A percentile compares a stretch with the other conserved stretches of the same genome.
These are phyloP conservation scores for Yponomeuta evonymella DNA, from an alignment of 2,888 invertebrate genomes.

Conservation along the genomic window DNA sequence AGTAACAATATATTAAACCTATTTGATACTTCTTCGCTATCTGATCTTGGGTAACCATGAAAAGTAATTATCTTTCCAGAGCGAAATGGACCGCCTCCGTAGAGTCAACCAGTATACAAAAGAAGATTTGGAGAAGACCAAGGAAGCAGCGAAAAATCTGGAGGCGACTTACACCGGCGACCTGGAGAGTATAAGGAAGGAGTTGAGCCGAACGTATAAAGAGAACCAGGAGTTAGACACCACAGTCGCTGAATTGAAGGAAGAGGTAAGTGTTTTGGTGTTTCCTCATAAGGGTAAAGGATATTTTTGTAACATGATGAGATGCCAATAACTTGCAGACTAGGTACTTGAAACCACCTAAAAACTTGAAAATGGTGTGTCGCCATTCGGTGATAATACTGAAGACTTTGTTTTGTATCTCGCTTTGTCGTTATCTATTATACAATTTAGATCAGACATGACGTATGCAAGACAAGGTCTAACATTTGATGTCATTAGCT, in stretches of 20 bases:
- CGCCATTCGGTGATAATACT: too few relatives aligned
- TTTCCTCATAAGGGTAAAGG: neutral
- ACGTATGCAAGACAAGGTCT: neutral
- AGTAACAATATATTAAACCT: too few relatives aligned
- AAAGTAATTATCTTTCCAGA: conserved; percentile 35
- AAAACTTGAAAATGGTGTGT: neutral
- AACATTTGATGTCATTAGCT: neutral
- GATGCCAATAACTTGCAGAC: neutral
- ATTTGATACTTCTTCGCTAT: too few relatives aligned
- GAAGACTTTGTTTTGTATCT: neutral
- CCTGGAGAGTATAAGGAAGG: conserved; percentile 66
- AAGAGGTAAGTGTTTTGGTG: conserved; percentile 71
- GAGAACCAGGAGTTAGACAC: conserved; percentile 80
- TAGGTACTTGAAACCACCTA: neutral
- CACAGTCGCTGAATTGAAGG: conserved; percentile 80
- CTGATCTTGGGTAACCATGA: neutral
- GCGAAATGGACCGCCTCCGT: conserved; percentile 55
- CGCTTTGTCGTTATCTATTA: neutral
- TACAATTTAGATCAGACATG: too few relatives aligned
- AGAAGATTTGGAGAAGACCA: conserved; percentile 65
- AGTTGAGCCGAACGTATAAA: conserved; percentile 71
- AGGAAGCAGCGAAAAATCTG: conserved; percentile 60
- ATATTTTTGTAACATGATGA: neutral
- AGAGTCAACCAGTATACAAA: conserved; percentile 58
- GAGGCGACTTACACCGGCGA: conserved; percentile 65